Percentiles rank a stretch among this genome's conserved stretches.
These are phyloP conservation scores for Mus minutoides DNA, from an alignment of 2,797 vertebrate genomes.

Conservation along the genomic window DNA sequence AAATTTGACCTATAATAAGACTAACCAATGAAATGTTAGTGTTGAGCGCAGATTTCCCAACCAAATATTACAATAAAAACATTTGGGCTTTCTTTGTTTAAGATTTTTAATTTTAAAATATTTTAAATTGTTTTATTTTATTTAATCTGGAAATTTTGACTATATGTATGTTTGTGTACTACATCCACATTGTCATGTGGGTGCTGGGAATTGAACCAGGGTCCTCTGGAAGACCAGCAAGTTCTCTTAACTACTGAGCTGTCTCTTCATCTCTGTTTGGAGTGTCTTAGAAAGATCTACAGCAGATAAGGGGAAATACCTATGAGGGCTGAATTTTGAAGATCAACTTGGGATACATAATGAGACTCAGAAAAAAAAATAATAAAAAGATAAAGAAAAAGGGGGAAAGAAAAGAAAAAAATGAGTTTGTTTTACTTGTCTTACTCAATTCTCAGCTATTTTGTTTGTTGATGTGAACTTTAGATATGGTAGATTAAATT, in stretches of 20 bases:
- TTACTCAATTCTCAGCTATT: constrained; percentile 39
- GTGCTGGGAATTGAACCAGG: neutral
- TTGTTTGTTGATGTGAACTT: constrained; percentile 39
- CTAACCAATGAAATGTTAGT: neutral
- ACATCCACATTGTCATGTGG: neutral
- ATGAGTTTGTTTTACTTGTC: neutral
- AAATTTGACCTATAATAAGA: neutral
- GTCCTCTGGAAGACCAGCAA: neutral
- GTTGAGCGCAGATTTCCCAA: constrained; percentile 19
- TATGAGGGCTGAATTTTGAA: neutral
- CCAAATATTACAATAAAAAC: neutral
- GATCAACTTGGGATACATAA: neutral
- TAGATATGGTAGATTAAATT: constrained; percentile 19
- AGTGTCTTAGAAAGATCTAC: neutral
- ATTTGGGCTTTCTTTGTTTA: neutral
- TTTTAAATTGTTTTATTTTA: neutral
- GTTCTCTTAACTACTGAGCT: neutral
- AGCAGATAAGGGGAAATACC: neutral
- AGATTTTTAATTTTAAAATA: neutral
- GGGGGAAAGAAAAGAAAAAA: neutral
- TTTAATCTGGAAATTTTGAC: neutral
- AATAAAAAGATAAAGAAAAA: neutral
- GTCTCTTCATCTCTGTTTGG: neutral
- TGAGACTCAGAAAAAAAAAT: neutral
- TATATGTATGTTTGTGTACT: neutral